Conservation (phyloP, 2,888 invertebrate genomes). For the Dasysyrphus tricinctus region DNA sequence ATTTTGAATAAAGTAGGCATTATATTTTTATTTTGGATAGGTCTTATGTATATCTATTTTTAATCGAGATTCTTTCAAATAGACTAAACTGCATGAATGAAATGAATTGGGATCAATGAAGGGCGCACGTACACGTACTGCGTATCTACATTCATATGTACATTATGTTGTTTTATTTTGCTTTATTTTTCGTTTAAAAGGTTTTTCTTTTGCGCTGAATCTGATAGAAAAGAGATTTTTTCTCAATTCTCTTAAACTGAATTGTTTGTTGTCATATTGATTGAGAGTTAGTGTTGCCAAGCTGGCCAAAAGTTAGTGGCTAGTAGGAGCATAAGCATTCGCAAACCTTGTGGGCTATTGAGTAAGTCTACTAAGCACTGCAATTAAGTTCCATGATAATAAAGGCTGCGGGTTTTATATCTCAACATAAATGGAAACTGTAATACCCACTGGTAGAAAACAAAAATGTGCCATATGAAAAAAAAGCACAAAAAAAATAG, state of each 20-base stretch:
- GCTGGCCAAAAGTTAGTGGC: not conserved
- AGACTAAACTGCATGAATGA: conserved; percentile 55
- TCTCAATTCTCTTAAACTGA: not conserved
- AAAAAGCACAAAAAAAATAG: too few species aligned
- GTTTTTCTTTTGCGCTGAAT: conserved; percentile 8
- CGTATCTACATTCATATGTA: conserved; percentile 5
- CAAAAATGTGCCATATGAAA: too few species aligned
- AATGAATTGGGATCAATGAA: conserved; percentile 65
- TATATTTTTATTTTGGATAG: not conserved
- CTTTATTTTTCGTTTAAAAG: not conserved
- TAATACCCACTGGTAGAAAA: too few species aligned
- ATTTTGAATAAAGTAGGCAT: not conserved
- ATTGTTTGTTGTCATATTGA: not conserved
- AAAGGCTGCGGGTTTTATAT: too few species aligned
- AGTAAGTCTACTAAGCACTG: too few species aligned
- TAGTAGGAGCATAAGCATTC: not conserved
- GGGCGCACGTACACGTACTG: not conserved
- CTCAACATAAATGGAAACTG: too few species aligned
- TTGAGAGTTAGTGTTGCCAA: not conserved
- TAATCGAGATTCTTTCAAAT: not conserved
- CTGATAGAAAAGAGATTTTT: not conserved
- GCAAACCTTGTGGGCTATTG: too few species aligned
- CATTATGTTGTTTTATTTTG: conserved; percentile 15
- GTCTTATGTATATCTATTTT: not conserved
- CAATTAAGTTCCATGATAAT: too few species aligned